Base-by-base conservation (phyloP, 2,113 vertebrate genomes). In the Petroica traversi region DNA sequence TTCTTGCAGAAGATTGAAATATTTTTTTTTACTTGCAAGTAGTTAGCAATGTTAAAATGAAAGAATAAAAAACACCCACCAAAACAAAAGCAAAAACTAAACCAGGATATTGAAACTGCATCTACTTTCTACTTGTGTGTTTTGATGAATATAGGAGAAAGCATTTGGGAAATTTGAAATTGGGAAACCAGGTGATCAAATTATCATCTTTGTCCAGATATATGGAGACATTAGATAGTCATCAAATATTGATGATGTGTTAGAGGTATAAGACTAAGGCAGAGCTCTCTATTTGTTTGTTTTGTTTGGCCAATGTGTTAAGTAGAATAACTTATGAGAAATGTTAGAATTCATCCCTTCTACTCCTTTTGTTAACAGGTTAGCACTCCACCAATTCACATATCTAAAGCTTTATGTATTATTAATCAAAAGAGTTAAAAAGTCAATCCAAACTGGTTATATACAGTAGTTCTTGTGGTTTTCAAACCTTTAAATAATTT, bases 361-460 rank as follows among this genome's bases (percentile, higher is more conserved):
- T 93, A 43, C 85, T 97, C 73, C 93, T 96, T 97, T 97, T 97
- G 96, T 96, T 97, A 97, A 95, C 96, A 96, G 97, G 98, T 98
- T 97, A 97, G 96, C 23, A 40, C 89, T 98, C 86, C 19, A 96
- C 95, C 97, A 95, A 97, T 97, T 93, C 98, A 97, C 96, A 96
- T 95, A 94, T 92, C 97, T 95, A 75, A 93, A 34, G 61, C 73
- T 93, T 94, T 80, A 98, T 98, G 96, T 96, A 98, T 98, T 98
- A 98, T 98, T 98, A 97, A 98, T 98, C 97, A 98, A 98, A 98
- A 97, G 96, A 98, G 97, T 97, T 98, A 96, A 98, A 98, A 98
- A 98, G 97, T 97, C 98, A 98, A 97, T 98, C 98, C 97, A 98
- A 98, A 98, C 97, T 97, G 96, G 97, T 96, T 97, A 97, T 97